Percentiles rank a stretch among this genome's conserved stretches.
These are phyloP conservation scores for Cheirogaleus medius DNA, from an alignment of 2,113 vertebrate genomes.

Conservation along the genomic window DNA sequence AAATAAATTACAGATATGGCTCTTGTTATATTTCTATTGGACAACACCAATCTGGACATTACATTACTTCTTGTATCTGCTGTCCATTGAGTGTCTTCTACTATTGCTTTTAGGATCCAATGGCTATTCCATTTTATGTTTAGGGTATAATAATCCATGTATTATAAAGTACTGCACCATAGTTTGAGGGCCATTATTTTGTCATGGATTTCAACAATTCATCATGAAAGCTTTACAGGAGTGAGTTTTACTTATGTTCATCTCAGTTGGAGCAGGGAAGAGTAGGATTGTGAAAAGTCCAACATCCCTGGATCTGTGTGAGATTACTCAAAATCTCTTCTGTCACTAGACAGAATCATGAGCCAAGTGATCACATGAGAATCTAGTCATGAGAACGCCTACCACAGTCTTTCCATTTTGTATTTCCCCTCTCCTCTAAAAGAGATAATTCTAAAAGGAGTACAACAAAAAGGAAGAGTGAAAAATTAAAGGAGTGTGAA, in stretches of 20 bases:
- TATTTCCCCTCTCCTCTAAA: not conserved
- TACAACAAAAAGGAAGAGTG: not conserved
- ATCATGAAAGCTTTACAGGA: not conserved
- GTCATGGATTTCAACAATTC: not conserved
- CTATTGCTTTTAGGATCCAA: not conserved
- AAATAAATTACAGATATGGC: not conserved
- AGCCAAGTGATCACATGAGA: not conserved
- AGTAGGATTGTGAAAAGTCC: not conserved
- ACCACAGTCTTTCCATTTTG: not conserved
- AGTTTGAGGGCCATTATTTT: not conserved
- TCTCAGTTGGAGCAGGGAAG: not conserved
- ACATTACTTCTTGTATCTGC: not conserved
- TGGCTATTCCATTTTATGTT: not conserved
- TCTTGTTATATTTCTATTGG: slow-evolving; percentile 1
- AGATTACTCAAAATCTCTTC: not conserved
- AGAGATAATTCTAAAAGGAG: not conserved
- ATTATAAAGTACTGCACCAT: not conserved
- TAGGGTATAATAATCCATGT: not conserved
- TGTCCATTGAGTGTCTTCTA: not conserved
- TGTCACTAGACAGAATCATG: not conserved
- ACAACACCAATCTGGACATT: not conserved
- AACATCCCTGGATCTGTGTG: not conserved
- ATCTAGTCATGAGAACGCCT: not conserved
- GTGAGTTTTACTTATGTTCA: not conserved
- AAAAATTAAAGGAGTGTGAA: not conserved